A percentile compares a stretch with the other conserved stretches of the same genome.
These are phyloP conservation scores for Microcebus lehilahytsara DNA, from an alignment of 2,113 vertebrate species.

Conservation along the genomic window DNA sequence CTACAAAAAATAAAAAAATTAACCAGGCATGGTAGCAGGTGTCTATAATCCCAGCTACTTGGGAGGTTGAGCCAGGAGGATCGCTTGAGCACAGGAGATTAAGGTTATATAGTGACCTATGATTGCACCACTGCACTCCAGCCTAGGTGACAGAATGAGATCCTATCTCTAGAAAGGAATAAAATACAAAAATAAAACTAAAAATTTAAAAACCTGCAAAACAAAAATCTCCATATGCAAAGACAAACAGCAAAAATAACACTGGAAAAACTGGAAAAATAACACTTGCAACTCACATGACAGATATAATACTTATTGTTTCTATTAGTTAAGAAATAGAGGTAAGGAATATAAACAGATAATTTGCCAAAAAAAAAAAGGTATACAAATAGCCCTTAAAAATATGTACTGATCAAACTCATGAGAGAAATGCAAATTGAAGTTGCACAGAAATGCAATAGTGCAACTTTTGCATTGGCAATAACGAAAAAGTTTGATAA, in stretches of 20 bases:
- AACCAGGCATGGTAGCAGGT: not conserved
- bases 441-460: constrained; percentile 12
- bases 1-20: not conserved
- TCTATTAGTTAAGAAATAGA: not conserved
- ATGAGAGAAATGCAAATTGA: constrained; percentile 9
- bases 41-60: not conserved
- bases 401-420: constrained; percentile 14
- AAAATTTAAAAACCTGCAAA: not conserved
- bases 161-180: not conserved
- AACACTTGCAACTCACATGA: not conserved
- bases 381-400: not conserved
- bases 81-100: not conserved
- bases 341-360: not conserved
- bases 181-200: not conserved
- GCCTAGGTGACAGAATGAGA: not conserved
- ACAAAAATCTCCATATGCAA: not conserved
- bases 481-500: constrained; percentile 1
- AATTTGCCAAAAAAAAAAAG: not conserved
- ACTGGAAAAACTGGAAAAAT: not conserved
- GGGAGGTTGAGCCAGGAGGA: not conserved
- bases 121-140: not conserved
- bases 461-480: not conserved
- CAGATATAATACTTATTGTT: constrained; percentile 14
- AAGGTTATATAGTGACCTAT: not conserved
- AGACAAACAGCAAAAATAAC: not conserved